Evolutionary conservation across 2,888 invertebrate genomes (phyloP), one percentile per base, ranked within the genome.

Genomic region (Hedya salicella): DNA sequence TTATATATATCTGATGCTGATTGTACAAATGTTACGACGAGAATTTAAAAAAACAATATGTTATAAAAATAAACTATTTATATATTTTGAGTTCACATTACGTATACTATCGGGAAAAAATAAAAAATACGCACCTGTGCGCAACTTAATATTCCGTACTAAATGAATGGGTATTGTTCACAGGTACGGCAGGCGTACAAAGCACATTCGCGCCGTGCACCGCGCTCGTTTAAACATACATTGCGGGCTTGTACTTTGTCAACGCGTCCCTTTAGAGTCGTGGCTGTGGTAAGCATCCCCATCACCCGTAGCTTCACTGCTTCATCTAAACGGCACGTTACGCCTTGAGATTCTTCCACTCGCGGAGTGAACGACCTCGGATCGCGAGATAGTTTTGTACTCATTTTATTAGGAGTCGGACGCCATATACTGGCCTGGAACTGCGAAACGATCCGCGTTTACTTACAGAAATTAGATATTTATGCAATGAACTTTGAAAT

Each of bases 181-280:
- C 71, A 71, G 71, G 64, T 69, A 68, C 53, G 49, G 50, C 68
- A 62, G 62, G 48, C 68, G 63, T 36, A 50, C 44, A 56, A 44
- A 64, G 39, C 61, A 56, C 70, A 57, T 62, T 62, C 63, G 46
- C 68, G 67, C 68, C 48, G 40, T 25, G 30, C 63, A 49, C 65
- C 65, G 68, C 54, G 56, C 60, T 59, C 59, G 57, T 49, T 36
- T 53, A 42, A 68, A 52, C 59, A 69, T 63, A 67, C 70, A 71
- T 67, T 67, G 79, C 82, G 74, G 78, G 82, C 82, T 80, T 77
- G 76, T 77, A 78, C 77, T 77, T 67, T 65, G 62, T 70, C 71
- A 68, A 63, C 69, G 65, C 69, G 67, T 50, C 63, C 53, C 63
- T 50, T n/a, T 36, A 57, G 57, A 39, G 49, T 36, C 69, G 67